Conservation (phyloP, 2,113 vertebrate species). For the Illadopsis cleaveri region DNA sequence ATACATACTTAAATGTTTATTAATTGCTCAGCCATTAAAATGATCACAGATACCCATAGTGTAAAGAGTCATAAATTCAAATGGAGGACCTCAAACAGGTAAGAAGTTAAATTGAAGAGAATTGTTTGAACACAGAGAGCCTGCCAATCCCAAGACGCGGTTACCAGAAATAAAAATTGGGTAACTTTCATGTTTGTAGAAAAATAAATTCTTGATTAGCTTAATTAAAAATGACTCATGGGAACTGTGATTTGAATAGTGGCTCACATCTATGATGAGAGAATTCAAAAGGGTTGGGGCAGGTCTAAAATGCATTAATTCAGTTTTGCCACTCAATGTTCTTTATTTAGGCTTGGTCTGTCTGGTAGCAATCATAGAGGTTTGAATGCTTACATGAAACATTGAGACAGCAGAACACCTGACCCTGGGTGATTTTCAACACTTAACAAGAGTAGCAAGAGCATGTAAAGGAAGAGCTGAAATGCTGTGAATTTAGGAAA, state of each 20-base stretch:
- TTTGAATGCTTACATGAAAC: neutral
- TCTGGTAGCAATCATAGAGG: neutral
- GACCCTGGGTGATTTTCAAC: neutral
- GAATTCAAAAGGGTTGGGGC: accelerated
- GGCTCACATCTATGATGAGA: neutral
- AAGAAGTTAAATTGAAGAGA: neutral
- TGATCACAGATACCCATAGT: neutral
- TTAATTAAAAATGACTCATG: neutral
- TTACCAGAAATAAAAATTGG: neutral
- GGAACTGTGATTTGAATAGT: neutral
- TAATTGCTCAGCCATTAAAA: neutral
- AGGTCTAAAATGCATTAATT: neutral
- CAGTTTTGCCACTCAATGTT: accelerated
- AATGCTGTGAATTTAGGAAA: neutral
- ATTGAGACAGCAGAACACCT: neutral
- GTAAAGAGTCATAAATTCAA: neutral
- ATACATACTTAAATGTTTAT: neutral
- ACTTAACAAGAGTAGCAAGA: neutral
- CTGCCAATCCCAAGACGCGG: accelerated
- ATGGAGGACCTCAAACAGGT: accelerated
- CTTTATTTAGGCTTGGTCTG: neutral
- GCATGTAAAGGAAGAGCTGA: neutral
- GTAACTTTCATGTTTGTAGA: neutral
- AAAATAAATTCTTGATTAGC: neutral
- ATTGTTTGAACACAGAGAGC: neutral